Evolutionary conservation across 2,797 vertebrate species (phyloP), one percentile per base, ranked within the genome.

Genomic region (Somateria mollissima): DNA sequence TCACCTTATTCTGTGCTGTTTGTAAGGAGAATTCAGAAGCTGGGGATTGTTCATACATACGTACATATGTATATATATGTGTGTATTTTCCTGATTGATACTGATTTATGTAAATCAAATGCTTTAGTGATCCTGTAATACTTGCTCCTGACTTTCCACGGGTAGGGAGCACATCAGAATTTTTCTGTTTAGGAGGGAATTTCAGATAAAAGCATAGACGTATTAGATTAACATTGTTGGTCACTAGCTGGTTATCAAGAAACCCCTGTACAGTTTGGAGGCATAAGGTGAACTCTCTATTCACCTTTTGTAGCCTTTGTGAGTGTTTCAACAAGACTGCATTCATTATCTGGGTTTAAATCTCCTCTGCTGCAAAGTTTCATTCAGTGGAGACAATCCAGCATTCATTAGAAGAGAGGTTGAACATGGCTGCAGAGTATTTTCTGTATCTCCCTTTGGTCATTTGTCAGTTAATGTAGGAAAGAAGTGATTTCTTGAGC

Each of bases 381-480:
- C 36, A 6, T 30, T 54, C 32, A 45, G 1, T 1, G 32, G 53
- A 56, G 43, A 21, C n/a, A 51, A 82, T 34, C 13, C 34, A 39
- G 8, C 16, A 8, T 64, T 54, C 2, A 1, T 34, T 41, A 43
- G 25, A 64, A 58, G 25, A 41, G 1, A 18, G 4, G 1, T 4
- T 66, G n/a, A 47, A 13, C 1, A 2, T 8, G 58, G 39, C 2
- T 20, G 3, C 14, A 8, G 39, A 53, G 20, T 36, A 36, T 72
- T 61, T 83, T 80, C 39, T 37, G 12, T 32, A 11, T 28, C 21
- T 80, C 15, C 22, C 13, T 19, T 28, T 9, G 37, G 6, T 30
- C 12, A 15, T 6, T 37, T 43, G 58, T 7, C n/a, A n/a, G 43
- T 58, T 22, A 8, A 37, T 0, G 0, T 9, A 22, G 8, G 53